A percentile compares a stretch with the other conserved stretches of the same genome.
Conservation (phyloP, 23 tunicate genomes). For the Halocynthia roretzi region DNA sequence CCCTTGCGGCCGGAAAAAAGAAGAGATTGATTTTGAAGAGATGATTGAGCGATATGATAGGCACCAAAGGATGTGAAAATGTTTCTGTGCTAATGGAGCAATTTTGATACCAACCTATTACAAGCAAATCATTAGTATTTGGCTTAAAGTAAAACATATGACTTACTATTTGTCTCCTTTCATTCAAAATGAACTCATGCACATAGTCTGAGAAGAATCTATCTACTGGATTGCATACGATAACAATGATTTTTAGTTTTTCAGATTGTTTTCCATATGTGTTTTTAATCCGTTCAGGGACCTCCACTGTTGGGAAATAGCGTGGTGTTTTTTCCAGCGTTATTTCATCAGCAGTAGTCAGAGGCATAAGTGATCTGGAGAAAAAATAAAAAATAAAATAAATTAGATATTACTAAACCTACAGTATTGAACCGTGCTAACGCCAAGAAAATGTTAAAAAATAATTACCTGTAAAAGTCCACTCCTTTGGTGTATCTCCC, state of each 20-base stretch:
- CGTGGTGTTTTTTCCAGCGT: constrained; percentile 4
- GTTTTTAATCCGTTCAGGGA: neutral
- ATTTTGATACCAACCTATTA: no score
- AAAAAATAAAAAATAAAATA: no score
- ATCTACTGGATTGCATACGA: neutral
- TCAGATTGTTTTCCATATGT: neutral
- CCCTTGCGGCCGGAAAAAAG: neutral
- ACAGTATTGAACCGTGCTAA: no score
- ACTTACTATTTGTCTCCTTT: neutral
- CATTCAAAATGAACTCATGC: neutral
- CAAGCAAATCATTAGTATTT: no score
- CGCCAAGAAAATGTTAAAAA: no score
- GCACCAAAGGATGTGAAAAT: no score
- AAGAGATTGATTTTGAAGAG: neutral
- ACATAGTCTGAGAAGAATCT: constrained; percentile 5
- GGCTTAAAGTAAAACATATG: neutral
- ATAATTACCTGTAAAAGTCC: constrained; percentile 1
- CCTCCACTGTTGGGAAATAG: neutral
- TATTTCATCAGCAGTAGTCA: neutral
- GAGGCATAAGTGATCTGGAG: constrained; percentile 1
- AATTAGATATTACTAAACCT: no score
- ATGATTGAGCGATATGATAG: neutral
- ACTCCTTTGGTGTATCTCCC: neutral
- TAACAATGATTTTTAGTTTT: neutral
- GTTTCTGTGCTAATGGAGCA: no score